Conservation (phyloP, 2,888 invertebrate genomes). For the Furcula furcula region DNA sequence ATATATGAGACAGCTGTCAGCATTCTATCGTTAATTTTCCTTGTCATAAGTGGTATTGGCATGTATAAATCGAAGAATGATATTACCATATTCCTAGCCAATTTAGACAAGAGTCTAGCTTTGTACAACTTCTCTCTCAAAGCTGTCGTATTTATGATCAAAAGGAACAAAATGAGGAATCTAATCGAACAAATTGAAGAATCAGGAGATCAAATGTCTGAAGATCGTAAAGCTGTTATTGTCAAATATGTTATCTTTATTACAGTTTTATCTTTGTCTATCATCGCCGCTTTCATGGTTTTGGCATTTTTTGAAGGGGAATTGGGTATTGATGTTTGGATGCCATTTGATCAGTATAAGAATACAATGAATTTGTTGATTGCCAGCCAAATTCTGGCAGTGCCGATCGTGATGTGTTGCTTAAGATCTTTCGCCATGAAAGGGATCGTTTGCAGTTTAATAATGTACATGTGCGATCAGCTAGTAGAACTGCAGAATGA, state of each 20-base stretch:
- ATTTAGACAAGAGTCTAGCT: conserved; percentile 53
- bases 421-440: conserved; percentile 58
- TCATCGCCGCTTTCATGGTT: conserved; percentile 39
- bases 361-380: conserved; percentile 41
- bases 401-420: conserved; percentile 43
- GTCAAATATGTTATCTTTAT: conserved; percentile 35
- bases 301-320: conserved; percentile 46
- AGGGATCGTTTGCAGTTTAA: conserved; percentile 57
- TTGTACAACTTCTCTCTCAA: conserved; percentile 56
- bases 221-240: conserved; percentile 47
- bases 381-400: conserved; percentile 41
- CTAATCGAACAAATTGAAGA: conserved; percentile 50
- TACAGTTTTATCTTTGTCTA: conserved; percentile 29
- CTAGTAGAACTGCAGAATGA: conserved; percentile 47
- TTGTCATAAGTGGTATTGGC: conserved; percentile 47
- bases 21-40: conserved; percentile 34
- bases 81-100: conserved; percentile 37
- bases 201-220: conserved; percentile 51
- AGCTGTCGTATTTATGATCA: conserved; percentile 43
- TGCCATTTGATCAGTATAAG: conserved; percentile 58
- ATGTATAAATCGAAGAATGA: conserved; percentile 42
- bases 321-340: conserved; percentile 58
- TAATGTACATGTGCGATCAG: conserved; percentile 66
- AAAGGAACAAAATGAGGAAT: conserved; percentile 38
- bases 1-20: conserved; percentile 44